A percentile compares a stretch with the other conserved stretches of the same genome.
These are phyloP conservation scores for Sycophila sp. DNA, from an alignment of 1,140 invertebrate genomes.

Conservation along the genomic window DNA sequence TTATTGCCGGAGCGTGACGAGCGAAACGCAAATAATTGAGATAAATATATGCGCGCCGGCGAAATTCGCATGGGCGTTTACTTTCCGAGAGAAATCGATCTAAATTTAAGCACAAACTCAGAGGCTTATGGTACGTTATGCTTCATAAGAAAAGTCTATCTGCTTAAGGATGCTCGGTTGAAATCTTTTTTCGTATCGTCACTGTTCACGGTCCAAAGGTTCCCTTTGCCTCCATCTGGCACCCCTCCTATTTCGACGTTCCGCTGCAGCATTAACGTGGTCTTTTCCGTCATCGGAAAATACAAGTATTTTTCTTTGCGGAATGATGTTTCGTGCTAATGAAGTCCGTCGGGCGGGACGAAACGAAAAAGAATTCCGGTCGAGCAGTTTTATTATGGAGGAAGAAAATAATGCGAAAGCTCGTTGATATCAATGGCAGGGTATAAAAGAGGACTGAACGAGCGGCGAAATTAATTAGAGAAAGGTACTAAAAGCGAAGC, in stretches of 20 bases:
- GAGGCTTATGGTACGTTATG: background rate
- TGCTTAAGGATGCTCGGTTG: no score
- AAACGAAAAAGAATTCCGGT: no score
- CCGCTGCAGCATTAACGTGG: no score
- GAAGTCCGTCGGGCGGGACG: no score
- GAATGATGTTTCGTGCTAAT: no score
- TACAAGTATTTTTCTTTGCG: no score
- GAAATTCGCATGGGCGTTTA: background rate
- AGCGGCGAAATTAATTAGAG: background rate
- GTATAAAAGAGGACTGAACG: background rate
- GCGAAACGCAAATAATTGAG: background rate
- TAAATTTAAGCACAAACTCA: background rate
- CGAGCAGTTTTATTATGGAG: background rate
- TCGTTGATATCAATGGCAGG: background rate
- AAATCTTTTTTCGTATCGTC: no score
- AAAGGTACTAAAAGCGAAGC: slow-evolving; percentile 9
- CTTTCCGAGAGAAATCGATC: background rate
- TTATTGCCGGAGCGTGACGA: background rate
- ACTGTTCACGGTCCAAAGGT: no score
- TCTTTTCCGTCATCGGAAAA: no score
- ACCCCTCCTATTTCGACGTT: no score
- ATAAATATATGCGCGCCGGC: background rate
- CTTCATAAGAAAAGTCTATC: no score
- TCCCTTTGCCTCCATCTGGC: no score
- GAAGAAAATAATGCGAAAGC: background rate